Base-by-base conservation (phyloP, 2,113 vertebrate species). In the Spilogale gracilis region DNA sequence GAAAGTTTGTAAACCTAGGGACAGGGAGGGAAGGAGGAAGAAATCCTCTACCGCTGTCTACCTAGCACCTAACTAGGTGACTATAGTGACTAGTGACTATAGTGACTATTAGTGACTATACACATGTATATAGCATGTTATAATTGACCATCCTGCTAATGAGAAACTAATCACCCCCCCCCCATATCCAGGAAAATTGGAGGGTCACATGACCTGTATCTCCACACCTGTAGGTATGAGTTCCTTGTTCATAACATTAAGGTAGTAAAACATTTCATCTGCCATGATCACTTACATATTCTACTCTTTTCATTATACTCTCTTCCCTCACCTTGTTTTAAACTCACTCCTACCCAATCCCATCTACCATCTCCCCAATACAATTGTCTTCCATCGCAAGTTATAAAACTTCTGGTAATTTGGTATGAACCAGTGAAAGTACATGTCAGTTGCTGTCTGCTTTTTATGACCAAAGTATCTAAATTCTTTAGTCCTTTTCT, bases 341-440 rank as follows among this genome's bases (percentile, higher is more conserved):
- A 71, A 71, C 3, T 48, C 45, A 21, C 3, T 5, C 14, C 21
- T 43, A 13, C 23, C 11, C 27, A 54, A 23, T 25, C 30, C 43
- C 56, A 88, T 73, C 23, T 11, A 10, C 69, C 18, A 61, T 20
- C 4, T 6, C 17, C n/a, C 74, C 58, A 88, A 1, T 14, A 50
- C 7, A 63, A n/a, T 0, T 13, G 7, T 63, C 81, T n/a, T 32
- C 50, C 76, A 48, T 0, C 20, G 16, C 60, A 21, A 67, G 45
- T 80, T 54, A 65, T 48, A 76, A 27, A 92, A 50, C 60, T n/a
- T 89, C 50, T 54, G 13, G 10, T n/a, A 65, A 45, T 69, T 91
- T 85, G 71, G 32, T 93, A 56, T 89, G 61, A 94, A 45, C 52
- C 16, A 54, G 30, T 45, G n/a, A 50, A 95, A 86, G 32, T 43